Percentiles rank a stretch among this genome's conserved stretches.
Conservation (phyloP, 2,797 vertebrate genomes). For the Thaleichthys pacificus region DNA sequence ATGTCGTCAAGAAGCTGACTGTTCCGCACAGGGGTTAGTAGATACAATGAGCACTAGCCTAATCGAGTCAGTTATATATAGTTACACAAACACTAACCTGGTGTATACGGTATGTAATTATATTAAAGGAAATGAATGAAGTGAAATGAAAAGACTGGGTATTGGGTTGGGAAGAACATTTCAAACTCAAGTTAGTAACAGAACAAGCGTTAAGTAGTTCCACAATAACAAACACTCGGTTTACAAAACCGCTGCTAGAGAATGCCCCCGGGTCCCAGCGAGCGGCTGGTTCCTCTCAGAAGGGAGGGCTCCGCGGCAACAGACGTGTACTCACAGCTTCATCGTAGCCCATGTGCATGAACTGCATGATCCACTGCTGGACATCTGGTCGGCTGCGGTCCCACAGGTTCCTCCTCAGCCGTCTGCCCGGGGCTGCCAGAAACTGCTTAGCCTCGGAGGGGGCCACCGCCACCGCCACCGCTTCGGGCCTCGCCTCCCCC, state of each 20-base stretch:
- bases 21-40: background rate
- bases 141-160: background rate
- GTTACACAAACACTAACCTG: background rate
- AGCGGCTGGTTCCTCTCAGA: too few relatives aligned
- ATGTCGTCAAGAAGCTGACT: background rate
- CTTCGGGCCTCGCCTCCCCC: conserved; percentile 14
- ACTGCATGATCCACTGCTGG: conserved; percentile 88
- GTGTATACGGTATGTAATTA: background rate
- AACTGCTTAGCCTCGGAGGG: conserved; percentile 78
- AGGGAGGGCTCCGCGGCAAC: background rate
- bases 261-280: too few relatives aligned
- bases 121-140: background rate
- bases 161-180: background rate
- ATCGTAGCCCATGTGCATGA: conserved; percentile 83
- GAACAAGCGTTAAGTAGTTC: background rate
- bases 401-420: conserved; percentile 80
- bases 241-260: background rate
- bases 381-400: conserved; percentile 80
- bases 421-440: conserved; percentile 65
- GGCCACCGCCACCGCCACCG: conserved; percentile 59
- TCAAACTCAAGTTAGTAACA: background rate
- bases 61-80: background rate
- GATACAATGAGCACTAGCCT: background rate
- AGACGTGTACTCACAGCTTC: conserved; percentile 73
- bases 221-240: background rate